Conservation (phyloP, 2,797 vertebrate species). For the Tapirus indicus region DNA sequence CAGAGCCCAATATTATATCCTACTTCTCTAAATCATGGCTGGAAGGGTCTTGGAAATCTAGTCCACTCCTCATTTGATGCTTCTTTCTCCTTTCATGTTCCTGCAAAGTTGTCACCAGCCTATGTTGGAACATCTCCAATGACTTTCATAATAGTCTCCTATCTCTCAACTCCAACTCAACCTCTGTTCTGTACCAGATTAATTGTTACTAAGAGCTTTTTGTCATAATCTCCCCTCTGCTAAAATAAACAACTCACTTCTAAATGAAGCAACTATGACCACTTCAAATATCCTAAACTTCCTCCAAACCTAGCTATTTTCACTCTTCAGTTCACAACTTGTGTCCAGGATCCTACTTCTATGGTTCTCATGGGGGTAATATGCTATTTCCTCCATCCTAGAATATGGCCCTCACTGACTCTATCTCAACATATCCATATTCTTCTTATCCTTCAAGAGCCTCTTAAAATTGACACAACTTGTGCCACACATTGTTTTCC, state of each 20-base stretch:
- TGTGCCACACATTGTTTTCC: conserved; percentile 7
- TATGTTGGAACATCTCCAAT: background rate
- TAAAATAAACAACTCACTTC: background rate
- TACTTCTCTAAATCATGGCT: background rate
- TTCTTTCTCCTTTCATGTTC: background rate
- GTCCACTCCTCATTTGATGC: background rate
- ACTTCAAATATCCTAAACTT: background rate
- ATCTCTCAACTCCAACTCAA: background rate
- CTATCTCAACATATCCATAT: background rate
- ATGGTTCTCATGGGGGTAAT: background rate
- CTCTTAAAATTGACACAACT: background rate
- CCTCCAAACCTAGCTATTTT: background rate
- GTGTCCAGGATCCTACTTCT: background rate
- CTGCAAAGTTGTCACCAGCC: background rate
- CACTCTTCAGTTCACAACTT: background rate
- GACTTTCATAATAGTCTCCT: background rate
- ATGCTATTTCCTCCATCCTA: background rate
- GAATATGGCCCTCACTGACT: background rate
- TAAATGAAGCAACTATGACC: background rate
- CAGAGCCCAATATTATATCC: background rate
- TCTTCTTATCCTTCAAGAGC: background rate
- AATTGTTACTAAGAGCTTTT: conserved; percentile 17
- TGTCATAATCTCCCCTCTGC: background rate
- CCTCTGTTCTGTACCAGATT: background rate
- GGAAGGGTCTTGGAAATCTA: background rate